Evolutionary conservation across 2,888 invertebrate species (phyloP).

Genomic region (Parnassius mnemosyne): DNA sequence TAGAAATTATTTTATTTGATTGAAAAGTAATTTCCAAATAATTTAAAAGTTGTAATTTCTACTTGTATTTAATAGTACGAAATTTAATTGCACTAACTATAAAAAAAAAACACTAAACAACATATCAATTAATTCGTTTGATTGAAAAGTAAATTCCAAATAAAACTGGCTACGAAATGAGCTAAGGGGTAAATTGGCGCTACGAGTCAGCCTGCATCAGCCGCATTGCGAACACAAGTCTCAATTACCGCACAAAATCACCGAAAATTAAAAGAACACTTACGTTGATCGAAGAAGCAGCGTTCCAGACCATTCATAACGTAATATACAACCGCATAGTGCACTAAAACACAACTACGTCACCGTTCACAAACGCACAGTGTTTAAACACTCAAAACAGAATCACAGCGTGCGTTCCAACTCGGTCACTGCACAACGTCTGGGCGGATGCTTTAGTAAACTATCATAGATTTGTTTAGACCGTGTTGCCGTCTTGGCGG

Average conservation of each 20-base stretch:
- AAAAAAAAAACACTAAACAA: too few relatives aligned
- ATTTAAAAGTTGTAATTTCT: too few relatives aligned
- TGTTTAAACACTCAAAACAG: slow-evolving; percentile 71
- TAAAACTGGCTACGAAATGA: not conserved
- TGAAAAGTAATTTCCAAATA: too few relatives aligned
- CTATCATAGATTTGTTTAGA: slow-evolving; percentile 39
- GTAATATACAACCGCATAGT: slow-evolving; percentile 73
- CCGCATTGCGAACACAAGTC: slow-evolving; percentile 13
- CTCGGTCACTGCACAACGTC: slow-evolving; percentile 71
- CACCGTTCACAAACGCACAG: slow-evolving; percentile 64
- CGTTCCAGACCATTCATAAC: slow-evolving; percentile 81
- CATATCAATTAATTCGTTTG: not conserved
- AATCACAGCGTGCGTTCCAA: slow-evolving; percentile 73
- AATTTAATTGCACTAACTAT: too few relatives aligned
- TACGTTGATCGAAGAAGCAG: slow-evolving; percentile 81
- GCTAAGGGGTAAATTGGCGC: slow-evolving; percentile 3
- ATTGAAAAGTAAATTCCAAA: not conserved
- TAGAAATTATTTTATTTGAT: too few relatives aligned
- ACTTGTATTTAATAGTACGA: too few relatives aligned
- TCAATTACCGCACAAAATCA: slow-evolving; percentile 28
- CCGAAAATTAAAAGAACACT: slow-evolving; percentile 54
- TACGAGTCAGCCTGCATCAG: slow-evolving; percentile 28
- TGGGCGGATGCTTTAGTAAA: slow-evolving; percentile 53
- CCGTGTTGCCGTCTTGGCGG: slow-evolving; percentile 67
- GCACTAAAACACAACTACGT: slow-evolving; percentile 69